Evolutionary conservation across 2,888 invertebrate species (phyloP), one percentile per base, ranked within the genome.

Genomic region (Eilema sororculum): DNA sequence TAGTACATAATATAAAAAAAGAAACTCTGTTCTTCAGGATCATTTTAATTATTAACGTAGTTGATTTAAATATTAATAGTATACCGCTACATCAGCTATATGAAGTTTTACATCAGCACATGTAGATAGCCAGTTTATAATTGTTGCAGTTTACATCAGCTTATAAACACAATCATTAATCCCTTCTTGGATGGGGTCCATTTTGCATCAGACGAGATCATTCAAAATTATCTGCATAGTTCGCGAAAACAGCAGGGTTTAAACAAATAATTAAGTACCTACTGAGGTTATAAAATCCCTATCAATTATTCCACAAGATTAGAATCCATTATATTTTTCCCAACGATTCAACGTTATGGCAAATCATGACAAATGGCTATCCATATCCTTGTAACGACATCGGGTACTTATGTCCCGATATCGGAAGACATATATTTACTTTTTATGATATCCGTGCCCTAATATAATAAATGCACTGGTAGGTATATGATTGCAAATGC

Each of bases 291-390:
- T 71, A 74, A 71, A 77, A 69, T 71, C 72, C n/a, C 72, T 69
- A 79, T 80, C 71, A 77, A 80, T 80, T 80, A 81, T 63, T 65
- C 60, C 65, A 64, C 22, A 65, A 79, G 71, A 80, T 78, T 80
- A 81, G 77, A 77, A 79, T 64, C 75, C 68, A 80, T 80, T 80
- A 75, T 74, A 77, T 79, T 67, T 74, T 65, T 81, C 62, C 75
- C 69, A 67, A 59, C 71, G 71, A 73, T 74, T 75, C 74, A 69
- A 68, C 71, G 77, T 75, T 79, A 77, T 77, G 74, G 81, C 79
- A 80, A 80, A 81, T 81, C 81, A 79, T 80, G 80, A 80, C 70
- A 79, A 81, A 80, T 81, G 75, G 79, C 66, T 60, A 72, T 74
- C 80, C 75, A 81, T 77, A 81, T 71, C 68, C 75, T 62, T 61